phyloP scores from a whole-genome alignment of 2,113 vertebrate species.

The Megaptera novaeangliae region DNA sequence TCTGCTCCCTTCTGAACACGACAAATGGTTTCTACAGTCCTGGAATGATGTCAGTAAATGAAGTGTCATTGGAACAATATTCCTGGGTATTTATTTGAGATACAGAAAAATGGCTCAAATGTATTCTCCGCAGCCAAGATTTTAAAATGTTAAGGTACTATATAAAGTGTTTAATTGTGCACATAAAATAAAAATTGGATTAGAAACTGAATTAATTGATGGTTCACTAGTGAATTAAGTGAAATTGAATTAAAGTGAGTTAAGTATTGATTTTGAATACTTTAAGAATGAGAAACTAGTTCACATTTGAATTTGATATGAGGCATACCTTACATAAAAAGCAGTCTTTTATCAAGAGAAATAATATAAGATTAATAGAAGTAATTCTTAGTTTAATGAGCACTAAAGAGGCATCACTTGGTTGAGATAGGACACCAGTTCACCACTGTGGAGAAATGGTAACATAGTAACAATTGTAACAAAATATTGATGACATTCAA shows the following conservation, averaged over 20 bases:
- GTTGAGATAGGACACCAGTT: not conserved
- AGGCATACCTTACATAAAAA: not conserved
- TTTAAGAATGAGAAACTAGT: not conserved
- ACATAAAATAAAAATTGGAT: not conserved
- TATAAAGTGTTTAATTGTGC: slow-evolving; percentile 24
- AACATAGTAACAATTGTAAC: not conserved
- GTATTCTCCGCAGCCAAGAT: not conserved
- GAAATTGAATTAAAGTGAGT: slow-evolving; percentile 11
- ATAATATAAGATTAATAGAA: not conserved
- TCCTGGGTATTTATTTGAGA: not conserved
- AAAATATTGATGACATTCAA: not conserved
- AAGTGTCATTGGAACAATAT: not conserved
- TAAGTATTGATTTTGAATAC: slow-evolving; percentile 43
- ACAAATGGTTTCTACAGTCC: not conserved
- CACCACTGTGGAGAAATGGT: not conserved
- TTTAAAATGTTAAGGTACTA: slow-evolving; percentile 15
- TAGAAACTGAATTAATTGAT: slow-evolving; percentile 49
- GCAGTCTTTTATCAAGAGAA: not conserved
- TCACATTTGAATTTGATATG: slow-evolving; percentile 1
- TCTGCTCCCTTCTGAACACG: not conserved
- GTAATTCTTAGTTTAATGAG: not conserved
- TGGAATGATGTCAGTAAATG: not conserved
- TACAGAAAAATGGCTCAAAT: not conserved
- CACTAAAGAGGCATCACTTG: not conserved
- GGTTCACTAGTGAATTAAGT: not conserved